Base-by-base conservation (phyloP, 2,113 vertebrate genomes). In the Amia ocellicauda region DNA sequence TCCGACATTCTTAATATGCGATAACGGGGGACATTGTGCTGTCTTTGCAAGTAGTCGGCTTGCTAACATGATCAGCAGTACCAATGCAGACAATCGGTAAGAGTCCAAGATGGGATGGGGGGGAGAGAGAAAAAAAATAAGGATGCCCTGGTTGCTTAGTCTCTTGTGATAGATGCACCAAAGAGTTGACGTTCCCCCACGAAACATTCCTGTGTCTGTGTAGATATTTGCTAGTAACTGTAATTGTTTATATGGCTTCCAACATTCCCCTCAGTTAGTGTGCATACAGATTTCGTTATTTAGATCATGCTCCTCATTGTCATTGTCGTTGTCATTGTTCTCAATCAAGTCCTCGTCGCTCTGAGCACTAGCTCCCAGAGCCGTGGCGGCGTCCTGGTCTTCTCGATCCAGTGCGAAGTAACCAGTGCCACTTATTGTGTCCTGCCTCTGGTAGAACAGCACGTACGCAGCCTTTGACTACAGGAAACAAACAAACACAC, bases 401-500 rank as follows among this genome's bases (percentile, higher is more conserved):
- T 93, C 93, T 5, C 91, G 90, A 82, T 99, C 96, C 47, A 98
- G 90, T 63, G 91, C 89, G 16, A 98, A 99, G 89, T 95, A 98
- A 68, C 96, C 94, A 23, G 96, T 98, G 74, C 96, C 96, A 75
- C 91, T 96, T 72, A 97, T 89, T 0, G 96, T 97, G 81, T 98
- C 92, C 74, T 91, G 88, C 20, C 96, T 93, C 89, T 98, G 94
- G 83, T 98, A 99, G 88, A 99, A 99, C 51, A 99, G 89, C 64
- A 99, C 97, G 23, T 98, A 99, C 0, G 93, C 95, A 31, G 97
- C 97, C 90, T 99, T 99, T 79, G 97, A 98, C 97, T 99, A 80
- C 53, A 55, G 73, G 69, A 80, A 53, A 62, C 5, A 19, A 43
- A 45, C 19, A 41, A 14, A 42, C 7, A 53, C 45, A 53, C 7